These are phyloP conservation scores for Bettongia penicillata DNA, from an alignment of 2,113 vertebrate species.

Conservation along the genomic window DNA sequence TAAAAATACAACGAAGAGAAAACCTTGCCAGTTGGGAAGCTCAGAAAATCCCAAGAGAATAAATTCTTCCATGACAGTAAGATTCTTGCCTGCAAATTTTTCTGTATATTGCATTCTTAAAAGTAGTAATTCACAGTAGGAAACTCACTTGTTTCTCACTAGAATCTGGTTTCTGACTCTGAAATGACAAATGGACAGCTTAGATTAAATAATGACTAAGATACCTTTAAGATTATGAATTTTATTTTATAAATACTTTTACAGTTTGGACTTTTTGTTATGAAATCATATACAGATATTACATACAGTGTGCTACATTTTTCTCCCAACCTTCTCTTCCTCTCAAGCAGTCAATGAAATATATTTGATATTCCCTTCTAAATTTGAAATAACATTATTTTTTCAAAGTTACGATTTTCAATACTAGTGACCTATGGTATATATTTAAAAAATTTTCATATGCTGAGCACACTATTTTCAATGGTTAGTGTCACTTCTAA, in stretches of 20 bases:
- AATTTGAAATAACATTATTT: background rate
- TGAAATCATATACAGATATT: background rate
- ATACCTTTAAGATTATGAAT: background rate
- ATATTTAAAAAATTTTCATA: too few relatives aligned
- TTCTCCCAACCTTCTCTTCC: fast-evolving
- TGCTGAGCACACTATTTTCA: background rate
- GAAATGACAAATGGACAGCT: background rate
- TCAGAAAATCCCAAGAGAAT: background rate
- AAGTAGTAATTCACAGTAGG: background rate
- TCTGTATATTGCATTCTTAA: too few relatives aligned
- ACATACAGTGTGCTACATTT: background rate
- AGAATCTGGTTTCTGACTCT: background rate
- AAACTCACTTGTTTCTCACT: background rate
- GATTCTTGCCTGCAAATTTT: background rate
- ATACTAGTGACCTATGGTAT: background rate
- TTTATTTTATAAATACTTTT: too few relatives aligned
- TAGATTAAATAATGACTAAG: background rate
- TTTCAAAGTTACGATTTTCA: background rate
- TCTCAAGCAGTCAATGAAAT: background rate
- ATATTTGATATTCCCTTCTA: background rate
- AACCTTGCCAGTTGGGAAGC: too few relatives aligned
- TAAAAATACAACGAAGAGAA: too few relatives aligned
- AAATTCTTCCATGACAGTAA: background rate
- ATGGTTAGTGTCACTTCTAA: background rate
- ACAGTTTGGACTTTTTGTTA: too few relatives aligned